Base-by-base conservation (phyloP, 1,140 invertebrate genomes). In the Trachymyrmex cornetzi region DNA sequence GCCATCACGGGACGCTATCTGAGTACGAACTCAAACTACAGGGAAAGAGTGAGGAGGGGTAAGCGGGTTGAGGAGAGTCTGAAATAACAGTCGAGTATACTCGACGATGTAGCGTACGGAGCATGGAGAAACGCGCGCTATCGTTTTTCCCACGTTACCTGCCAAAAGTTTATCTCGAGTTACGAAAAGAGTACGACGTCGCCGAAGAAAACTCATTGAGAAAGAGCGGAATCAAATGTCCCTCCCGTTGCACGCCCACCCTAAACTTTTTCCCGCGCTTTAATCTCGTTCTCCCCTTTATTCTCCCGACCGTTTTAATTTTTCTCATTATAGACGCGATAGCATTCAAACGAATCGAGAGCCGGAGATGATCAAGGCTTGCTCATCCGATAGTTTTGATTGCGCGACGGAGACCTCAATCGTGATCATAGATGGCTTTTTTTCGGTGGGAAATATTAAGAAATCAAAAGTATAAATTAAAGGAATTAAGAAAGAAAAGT, bases 61-160 rank as follows among this genome's bases (percentile, higher is more conserved):
- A 19, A 34, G 55, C n/a, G 59, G 38, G 24, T 19, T 9, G 57
- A 72, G 66, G 67, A 72, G 44, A 38, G 55, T 84, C 80, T 84
- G 80, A 84, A 84, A 84, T 84, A 84, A 84, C 80, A 84, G 80
- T 84, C 80, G 69, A 84, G 80, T 61, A 57, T 75, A 84, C 80
- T 84, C 80, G 80, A 74, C 64, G 64, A 81, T 81, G 77, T 81
- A 81, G 64, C 64, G 77, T 69, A 27, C 64, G 57, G 53, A 82
- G 24, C 11, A 53, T 30, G 53, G 67, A 82, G 80, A 84, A 84
- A 84, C 38, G 67, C 67, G 53, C 67, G 69, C 80, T 55, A 84
- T 71, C 80, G 69, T 84, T 84, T 84, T 84, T 84, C 80, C 67
- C 80, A 84, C 24, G 57, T 84, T 69, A 84, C 80, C 80, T 84